Evolutionary conservation across 2,797 vertebrate species (phyloP).

Genomic region (Acestrorhynchus altus): DNA sequence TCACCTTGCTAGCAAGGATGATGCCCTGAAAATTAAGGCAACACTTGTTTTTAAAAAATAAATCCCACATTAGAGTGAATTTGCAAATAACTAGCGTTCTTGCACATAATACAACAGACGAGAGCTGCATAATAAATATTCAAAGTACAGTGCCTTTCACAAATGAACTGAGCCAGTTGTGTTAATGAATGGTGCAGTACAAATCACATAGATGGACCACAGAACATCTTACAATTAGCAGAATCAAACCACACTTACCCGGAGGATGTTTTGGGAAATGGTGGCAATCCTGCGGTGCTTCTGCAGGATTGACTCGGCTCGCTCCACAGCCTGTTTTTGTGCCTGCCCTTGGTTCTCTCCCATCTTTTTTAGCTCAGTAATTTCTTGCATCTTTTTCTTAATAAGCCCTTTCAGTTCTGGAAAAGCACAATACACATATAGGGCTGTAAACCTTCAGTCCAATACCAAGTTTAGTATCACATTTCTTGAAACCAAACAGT

Average conservation of each 20-base stretch:
- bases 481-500: too few species aligned
- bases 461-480: too few species aligned
- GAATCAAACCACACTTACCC: constrained; percentile 65
- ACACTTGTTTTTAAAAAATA: not conserved
- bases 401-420: constrained; percentile 76
- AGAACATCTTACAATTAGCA: not conserved
- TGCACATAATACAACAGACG: too few species aligned
- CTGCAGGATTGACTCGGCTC: constrained; percentile 74
- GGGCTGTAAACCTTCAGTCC: not conserved
- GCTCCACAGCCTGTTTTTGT: constrained; percentile 69
- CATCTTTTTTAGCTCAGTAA: constrained; percentile 71
- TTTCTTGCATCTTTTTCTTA: constrained; percentile 77
- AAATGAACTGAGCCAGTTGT: too few species aligned
- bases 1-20: constrained; percentile 77
- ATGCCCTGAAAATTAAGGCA: constrained; percentile 69
- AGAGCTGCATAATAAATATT: not conserved
- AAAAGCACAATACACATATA: not conserved
- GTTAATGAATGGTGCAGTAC: too few species aligned
- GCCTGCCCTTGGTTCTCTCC: constrained; percentile 69
- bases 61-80: too few species aligned
- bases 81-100: not conserved
- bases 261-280: constrained; percentile 78
- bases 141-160: too few species aligned
- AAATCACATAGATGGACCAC: not conserved
- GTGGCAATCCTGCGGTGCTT: constrained; percentile 76